Conservation (phyloP, 1,140 invertebrate species). For the Popillia japonica region DNA sequence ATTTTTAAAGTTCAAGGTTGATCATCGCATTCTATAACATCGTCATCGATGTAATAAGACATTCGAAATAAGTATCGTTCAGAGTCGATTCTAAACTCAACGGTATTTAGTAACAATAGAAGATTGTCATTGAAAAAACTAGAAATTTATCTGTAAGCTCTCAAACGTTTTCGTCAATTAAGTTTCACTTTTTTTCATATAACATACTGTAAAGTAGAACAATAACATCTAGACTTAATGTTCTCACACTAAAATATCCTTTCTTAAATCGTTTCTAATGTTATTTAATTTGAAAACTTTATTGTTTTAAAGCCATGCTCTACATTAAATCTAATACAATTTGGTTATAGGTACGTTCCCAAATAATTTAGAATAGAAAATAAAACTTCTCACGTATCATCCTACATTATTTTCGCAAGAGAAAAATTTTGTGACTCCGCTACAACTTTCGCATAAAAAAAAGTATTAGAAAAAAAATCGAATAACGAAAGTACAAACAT, state of each 20-base stretch:
- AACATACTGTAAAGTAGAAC: too few relatives aligned
- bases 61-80: neutral
- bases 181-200: too few relatives aligned
- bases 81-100: neutral
- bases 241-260: too few relatives aligned
- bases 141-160: too few relatives aligned
- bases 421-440: too few relatives aligned
- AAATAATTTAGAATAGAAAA: neutral
- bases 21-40: neutral
- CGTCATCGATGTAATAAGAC: neutral
- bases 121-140: too few relatives aligned
- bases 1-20: slow-evolving; percentile 28
- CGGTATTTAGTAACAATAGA: too few relatives aligned
- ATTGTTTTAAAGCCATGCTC: neutral
- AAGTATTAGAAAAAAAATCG: too few relatives aligned
- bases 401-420: neutral
- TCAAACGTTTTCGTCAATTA: too few relatives aligned
- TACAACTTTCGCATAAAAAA: neutral
- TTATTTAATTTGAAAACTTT: neutral
- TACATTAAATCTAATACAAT: neutral
- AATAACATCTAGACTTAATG: too few relatives aligned
- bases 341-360: neutral
- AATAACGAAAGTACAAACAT: too few relatives aligned
- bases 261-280: too few relatives aligned
- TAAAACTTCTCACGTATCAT: neutral